Evolutionary conservation across 2,888 invertebrate species (phyloP).

Genomic region (Drosophila recens): DNA sequence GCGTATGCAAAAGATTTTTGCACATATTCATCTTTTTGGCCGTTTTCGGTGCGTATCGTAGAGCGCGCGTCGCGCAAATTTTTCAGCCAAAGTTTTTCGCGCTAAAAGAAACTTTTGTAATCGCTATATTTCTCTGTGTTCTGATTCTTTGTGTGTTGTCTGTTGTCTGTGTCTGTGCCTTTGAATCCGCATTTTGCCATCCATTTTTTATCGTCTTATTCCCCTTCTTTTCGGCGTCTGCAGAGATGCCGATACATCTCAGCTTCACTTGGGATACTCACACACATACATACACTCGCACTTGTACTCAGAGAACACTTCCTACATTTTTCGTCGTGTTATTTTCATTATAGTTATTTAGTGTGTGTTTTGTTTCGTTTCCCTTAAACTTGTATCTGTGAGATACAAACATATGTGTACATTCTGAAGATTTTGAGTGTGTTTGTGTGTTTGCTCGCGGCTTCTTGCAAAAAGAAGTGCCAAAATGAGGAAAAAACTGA

Average conservation of each 20-base stretch:
- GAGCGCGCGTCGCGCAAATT: conserved; percentile 71
- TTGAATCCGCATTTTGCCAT: conserved; percentile 30
- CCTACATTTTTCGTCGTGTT: conserved; percentile 48
- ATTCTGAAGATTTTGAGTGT: neutral
- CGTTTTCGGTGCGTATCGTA: conserved; percentile 84
- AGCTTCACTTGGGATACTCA: conserved; percentile 53
- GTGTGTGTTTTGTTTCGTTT: conserved; percentile 56
- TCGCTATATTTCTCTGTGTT: conserved; percentile 38
- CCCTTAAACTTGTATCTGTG: conserved; percentile 3
- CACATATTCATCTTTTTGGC: conserved; percentile 85
- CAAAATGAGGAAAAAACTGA: conserved; percentile 7
- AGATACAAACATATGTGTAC: conserved; percentile 5
- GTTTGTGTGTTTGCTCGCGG: conserved; percentile 8
- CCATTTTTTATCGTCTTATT: conserved; percentile 24
- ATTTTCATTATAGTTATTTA: conserved; percentile 51
- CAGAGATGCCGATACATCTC: conserved; percentile 64
- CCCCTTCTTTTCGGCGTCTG: conserved; percentile 19
- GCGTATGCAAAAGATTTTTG: conserved; percentile 85
- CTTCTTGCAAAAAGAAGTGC: conserved; percentile 15
- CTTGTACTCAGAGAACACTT: conserved; percentile 37
- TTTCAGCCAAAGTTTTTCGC: conserved; percentile 66
- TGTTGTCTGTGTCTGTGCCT: conserved; percentile 37
- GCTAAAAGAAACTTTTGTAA: conserved; percentile 63
- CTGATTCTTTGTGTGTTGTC: conserved; percentile 46
- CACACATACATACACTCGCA: conserved; percentile 26